A percentile compares a stretch with the other conserved stretches of the same genome.
Evolutionary conservation across 2,113 vertebrate species (phyloP).

Genomic region (Gallinago jamesoni): DNA sequence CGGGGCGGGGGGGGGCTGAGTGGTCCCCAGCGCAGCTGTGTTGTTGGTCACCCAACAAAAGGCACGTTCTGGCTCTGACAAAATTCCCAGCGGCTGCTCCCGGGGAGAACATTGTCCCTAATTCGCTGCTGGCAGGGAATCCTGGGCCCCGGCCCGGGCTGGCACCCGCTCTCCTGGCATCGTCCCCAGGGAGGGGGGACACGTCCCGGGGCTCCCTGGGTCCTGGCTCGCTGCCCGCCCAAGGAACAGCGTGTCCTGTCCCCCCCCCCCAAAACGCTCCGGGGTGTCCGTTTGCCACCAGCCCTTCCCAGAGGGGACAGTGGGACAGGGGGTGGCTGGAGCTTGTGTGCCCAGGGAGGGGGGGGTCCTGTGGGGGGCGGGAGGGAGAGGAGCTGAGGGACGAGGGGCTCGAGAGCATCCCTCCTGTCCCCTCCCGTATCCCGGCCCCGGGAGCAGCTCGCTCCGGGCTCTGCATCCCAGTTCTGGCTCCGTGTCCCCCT

Average conservation of each 20-base stretch:
- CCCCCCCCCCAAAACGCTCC: neutral
- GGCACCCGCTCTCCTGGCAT: neutral
- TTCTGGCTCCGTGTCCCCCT: neutral
- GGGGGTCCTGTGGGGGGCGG: neutral
- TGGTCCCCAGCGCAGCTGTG: neutral
- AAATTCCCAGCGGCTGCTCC: neutral
- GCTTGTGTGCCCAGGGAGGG: neutral
- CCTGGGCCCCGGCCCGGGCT: neutral
- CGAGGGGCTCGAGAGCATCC: rapidly evolving
- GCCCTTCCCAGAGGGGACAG: rapidly evolving
- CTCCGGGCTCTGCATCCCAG: neutral
- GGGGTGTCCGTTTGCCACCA: neutral
- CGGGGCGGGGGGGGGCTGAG: neutral
- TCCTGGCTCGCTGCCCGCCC: neutral
- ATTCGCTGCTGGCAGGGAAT: conserved; percentile 3
- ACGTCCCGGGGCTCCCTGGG: neutral
- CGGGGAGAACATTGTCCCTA: neutral
- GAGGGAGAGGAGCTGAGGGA: neutral
- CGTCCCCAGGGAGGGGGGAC: neutral
- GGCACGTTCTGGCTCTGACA: neutral
- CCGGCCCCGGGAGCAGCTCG: neutral
- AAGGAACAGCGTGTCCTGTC: neutral
- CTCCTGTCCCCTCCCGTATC: too few species aligned
- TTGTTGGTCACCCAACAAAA: neutral
- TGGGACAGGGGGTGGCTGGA: too few species aligned